Evolutionary conservation across 2,888 invertebrate genomes (phyloP).

Genomic region (Pandemis corylana): DNA sequence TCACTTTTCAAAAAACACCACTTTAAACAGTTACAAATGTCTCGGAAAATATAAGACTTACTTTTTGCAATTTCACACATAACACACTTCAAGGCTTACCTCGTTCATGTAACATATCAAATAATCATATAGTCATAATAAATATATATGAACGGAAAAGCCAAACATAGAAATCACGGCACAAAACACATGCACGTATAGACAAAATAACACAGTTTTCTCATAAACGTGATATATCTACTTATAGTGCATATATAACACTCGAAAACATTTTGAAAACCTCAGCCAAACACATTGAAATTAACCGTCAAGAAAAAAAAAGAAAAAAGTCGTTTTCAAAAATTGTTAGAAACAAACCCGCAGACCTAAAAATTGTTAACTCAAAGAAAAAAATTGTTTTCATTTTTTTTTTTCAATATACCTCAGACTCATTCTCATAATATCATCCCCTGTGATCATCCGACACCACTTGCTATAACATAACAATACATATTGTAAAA

Average conservation of each 20-base stretch:
- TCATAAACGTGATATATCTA: slow-evolving; percentile 46
- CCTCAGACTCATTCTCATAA: slow-evolving; percentile 92
- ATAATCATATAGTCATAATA: slow-evolving; percentile 9
- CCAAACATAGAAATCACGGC: slow-evolving; percentile 45
- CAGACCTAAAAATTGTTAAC: slow-evolving; percentile 49
- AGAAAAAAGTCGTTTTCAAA: slow-evolving; percentile 20
- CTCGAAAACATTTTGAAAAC: slow-evolving; percentile 46
- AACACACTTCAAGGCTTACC: slow-evolving; percentile 38
- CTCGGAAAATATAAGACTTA: slow-evolving; percentile 11
- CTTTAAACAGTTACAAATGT: slow-evolving; percentile 8
- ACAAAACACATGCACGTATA: slow-evolving; percentile 46
- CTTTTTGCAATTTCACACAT: slow-evolving; percentile 23
- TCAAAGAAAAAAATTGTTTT: slow-evolving; percentile 43
- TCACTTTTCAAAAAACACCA: slow-evolving; percentile 5
- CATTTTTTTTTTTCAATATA: slow-evolving; percentile 58
- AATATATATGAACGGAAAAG: slow-evolving; percentile 41
- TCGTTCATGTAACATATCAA: slow-evolving; percentile 2
- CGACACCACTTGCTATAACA: slow-evolving; percentile 84
- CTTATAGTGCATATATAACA: slow-evolving; percentile 51
- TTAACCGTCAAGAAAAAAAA: slow-evolving; percentile 46
- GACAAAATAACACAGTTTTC: slow-evolving; percentile 37
- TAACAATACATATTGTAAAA: slow-evolving; percentile 49
- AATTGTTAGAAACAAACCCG: slow-evolving; percentile 45
- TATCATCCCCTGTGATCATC: slow-evolving; percentile 89
- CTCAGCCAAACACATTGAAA: slow-evolving; percentile 49